A percentile compares a stretch with the other conserved stretches of the same genome.
These are phyloP conservation scores for Mnemiopsis leidyi DNA, from an alignment of 37 sponge, comb jelly and placozoan genomes.

Conservation along the genomic window DNA sequence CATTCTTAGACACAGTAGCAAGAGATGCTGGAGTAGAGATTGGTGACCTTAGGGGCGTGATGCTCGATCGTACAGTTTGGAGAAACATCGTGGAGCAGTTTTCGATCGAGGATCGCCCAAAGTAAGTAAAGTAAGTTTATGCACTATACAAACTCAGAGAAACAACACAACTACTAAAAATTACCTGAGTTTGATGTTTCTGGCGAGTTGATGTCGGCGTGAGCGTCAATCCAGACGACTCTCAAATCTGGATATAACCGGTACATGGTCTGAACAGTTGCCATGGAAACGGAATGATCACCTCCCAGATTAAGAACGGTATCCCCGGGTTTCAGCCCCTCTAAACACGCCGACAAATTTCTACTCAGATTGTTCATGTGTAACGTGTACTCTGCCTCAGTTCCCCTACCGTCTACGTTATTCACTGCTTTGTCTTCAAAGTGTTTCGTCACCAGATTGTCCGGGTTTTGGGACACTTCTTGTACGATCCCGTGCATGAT, in stretches of 20 bases:
- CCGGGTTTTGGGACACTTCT: not conserved
- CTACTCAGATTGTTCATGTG: not conserved
- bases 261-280: not conserved
- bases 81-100: no score
- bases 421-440: not conserved
- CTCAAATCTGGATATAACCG: not conserved
- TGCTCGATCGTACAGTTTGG: no score
- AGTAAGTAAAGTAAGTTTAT: no score
- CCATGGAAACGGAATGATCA: not conserved
- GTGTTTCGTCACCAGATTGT: not conserved
- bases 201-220: constrained; percentile 39
- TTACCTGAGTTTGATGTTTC: not conserved
- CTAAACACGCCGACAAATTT: not conserved
- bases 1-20: no score
- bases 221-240: constrained; percentile 51
- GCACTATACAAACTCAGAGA: no score
- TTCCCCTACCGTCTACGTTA: not conserved
- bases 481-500: not conserved
- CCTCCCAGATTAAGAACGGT: not conserved
- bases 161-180: not conserved
- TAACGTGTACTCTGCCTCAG: not conserved
- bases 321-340: not conserved
- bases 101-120: no score
- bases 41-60: no score
- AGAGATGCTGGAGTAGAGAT: no score